Evolutionary conservation across 2,888 invertebrate genomes (phyloP), one percentile per base, ranked within the genome.

Genomic region (Tanypteryx hageni): DNA sequence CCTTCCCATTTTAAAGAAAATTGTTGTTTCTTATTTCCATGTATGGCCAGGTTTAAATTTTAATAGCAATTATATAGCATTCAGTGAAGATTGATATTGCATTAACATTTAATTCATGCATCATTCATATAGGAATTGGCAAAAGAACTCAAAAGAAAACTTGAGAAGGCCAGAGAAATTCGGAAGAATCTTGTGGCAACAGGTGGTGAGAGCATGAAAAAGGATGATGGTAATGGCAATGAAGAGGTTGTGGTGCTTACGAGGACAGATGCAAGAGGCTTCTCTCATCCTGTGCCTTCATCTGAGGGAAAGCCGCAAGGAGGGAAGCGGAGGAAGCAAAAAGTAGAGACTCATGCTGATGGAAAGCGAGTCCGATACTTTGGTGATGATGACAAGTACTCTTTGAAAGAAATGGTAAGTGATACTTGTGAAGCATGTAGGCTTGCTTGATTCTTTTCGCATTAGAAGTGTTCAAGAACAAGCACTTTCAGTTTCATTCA

Each of bases 311-410:
- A 93, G 91, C 92, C 93, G 93, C 22, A 56, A 82, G 95, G 95
- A 83, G 96, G 85, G 5, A 64, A 44, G 44, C 27, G 64, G 18
- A 95, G 95, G 93, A 95, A 95, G 93, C 96, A 96, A 93, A 97
- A 96, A 94, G 95, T 96, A 61, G 97, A 97, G 93, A 98, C 98
- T 7, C 98, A 99, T 94, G 94, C 94, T 91, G 96, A 96, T 93
- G 97, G 97, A 13, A 96, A 98, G 94, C 96, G 98, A 93, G 96
- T 97, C 8, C 96, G 97, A 92, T 98, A 98, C 95, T 99, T 98
- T 95, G 97, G 97, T 7, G 98, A 99, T 95, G 99, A 99, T 95
- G 98, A 98, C 94, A 97, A 97, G 94, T 97, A 97, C 95, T 97
- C 97, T 92, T 96, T 99, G 68, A 96, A 98, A 94, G 96, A 98